A percentile compares a stretch with the other conserved stretches of the same genome.
Conservation (phyloP, 2,797 vertebrate genomes). For the Sebastes steindachneri region DNA sequence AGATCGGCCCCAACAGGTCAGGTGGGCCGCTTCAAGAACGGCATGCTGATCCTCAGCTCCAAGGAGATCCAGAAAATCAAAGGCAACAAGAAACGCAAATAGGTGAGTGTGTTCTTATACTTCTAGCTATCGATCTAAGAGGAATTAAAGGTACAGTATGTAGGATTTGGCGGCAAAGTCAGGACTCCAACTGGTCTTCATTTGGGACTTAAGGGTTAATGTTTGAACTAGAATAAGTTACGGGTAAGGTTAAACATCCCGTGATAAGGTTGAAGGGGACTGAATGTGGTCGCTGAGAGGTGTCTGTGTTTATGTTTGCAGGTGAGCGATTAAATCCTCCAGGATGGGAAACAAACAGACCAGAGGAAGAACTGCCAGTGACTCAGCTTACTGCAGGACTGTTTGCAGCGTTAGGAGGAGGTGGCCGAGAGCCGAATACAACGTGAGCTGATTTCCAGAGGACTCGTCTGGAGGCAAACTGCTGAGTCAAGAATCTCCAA, state of each 20-base stretch:
- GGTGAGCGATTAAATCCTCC: not conserved
- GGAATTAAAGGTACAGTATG: too few species aligned
- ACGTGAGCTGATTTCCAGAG: not conserved
- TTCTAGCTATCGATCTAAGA: not conserved
- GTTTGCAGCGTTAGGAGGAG: not conserved
- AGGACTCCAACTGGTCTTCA: too few species aligned
- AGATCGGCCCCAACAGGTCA: slow-evolving; percentile 85
- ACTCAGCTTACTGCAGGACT: slow-evolving; percentile 3
- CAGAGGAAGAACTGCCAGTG: not conserved
- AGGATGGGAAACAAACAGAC: not conserved
- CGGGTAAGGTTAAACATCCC: not conserved
- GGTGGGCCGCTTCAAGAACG: slow-evolving; percentile 93
- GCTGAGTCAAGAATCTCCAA: slow-evolving; percentile 11
- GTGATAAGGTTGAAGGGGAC: not conserved
- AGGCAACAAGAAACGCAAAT: slow-evolving; percentile 63
- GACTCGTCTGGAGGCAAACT: not conserved
- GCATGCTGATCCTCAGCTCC: slow-evolving; percentile 89
- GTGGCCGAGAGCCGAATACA: not conserved
- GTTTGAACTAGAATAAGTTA: not conserved
- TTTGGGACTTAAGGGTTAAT: not conserved
- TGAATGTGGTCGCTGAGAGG: not conserved
- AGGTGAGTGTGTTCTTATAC: not conserved
- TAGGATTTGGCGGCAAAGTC: too few species aligned
- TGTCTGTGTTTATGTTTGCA: not conserved
- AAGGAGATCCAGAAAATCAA: slow-evolving; percentile 92